A percentile compares a stretch with the other conserved stretches of the same genome.
phyloP scores from a whole-genome alignment of 1,140 invertebrate species.

The Heliothis subflexa region DNA sequence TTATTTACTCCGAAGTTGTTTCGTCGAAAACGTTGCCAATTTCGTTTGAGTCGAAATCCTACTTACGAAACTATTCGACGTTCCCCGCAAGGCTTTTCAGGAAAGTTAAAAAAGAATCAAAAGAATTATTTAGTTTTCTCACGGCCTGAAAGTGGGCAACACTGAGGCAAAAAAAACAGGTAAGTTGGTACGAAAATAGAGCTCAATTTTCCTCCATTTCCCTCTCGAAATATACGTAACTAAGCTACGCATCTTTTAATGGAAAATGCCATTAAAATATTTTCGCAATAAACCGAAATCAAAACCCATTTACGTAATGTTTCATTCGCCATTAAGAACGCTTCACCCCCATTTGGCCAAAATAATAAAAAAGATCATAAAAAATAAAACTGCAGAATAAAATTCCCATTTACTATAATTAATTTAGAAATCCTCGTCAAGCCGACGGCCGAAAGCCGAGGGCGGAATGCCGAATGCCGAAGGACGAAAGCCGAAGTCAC shows the following conservation, averaged over 20 bases:
- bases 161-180: too few species aligned
- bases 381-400: slow-evolving; percentile 29
- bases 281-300: slow-evolving; percentile 9
- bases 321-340: neutral
- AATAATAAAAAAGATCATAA: slow-evolving; percentile 28
- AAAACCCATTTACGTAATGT: slow-evolving; percentile 34
- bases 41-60: neutral
- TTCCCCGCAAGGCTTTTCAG: neutral
- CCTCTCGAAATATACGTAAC: too few species aligned
- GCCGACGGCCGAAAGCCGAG: neutral
- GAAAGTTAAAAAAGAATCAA: slow-evolving; percentile 5
- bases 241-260: neutral
- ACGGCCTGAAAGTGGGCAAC: neutral
- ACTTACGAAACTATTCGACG: neutral
- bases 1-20: neutral
- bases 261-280: slow-evolving; percentile 15
- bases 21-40: slow-evolving; percentile 10
- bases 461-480: neutral
- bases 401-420: slow-evolving; percentile 38
- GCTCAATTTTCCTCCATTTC: too few species aligned
- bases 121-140: slow-evolving; percentile 11
- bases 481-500: slow-evolving; percentile 36
- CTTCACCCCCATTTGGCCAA: neutral
- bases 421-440: slow-evolving; percentile 19
- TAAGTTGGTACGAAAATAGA: too few species aligned